Evolutionary conservation across 2,888 invertebrate genomes (phyloP), one percentile per base, ranked within the genome.

Genomic region (Notocelia uddmanniana): DNA sequence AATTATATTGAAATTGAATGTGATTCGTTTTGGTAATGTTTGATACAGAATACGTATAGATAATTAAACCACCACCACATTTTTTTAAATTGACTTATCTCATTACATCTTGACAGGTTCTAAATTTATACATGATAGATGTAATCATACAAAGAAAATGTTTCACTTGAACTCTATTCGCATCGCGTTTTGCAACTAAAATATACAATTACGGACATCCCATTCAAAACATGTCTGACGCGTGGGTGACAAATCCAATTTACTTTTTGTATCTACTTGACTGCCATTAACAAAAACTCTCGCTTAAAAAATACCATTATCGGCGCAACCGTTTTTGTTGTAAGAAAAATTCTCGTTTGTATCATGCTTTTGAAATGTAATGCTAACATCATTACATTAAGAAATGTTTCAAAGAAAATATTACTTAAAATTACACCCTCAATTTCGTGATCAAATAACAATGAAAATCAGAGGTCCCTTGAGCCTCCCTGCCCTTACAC

Each of bases 221-320:
- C 18, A 60, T 62, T 37, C 48, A 70, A 37, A 34, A 15, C 50
- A n/a, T 21, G 45, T n/a, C 54, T 23, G 31, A 9, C 21, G 69
- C 63, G 68, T 72, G 67, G 73, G 68, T 45, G 69, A 18, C 55
- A 50, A 69, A 76, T 64, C 73, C 68, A 74, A 77, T 76, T 74
- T 74, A 74, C 71, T 77, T 75, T 73, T 76, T 77, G 62, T 58
- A n/a, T 58, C 26, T 18, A 70, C 52, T 37, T 37, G 50, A 69
- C 41, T 59, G 52, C 34, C 15, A 54, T 37, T 11, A 19, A 21
- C 34, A 63, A 64, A 64, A 64, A 64, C 10, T 34, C 52, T 52
- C 37, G 10, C 37, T 26, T 18, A 15, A 26, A n/a, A 23, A 6
- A 10, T n/a, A 18, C 11, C 6, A 8, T 21, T 41, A 13, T 50